phyloP scores from a whole-genome alignment of 2,113 vertebrate species.

The Mormyrus iriodes region DNA sequence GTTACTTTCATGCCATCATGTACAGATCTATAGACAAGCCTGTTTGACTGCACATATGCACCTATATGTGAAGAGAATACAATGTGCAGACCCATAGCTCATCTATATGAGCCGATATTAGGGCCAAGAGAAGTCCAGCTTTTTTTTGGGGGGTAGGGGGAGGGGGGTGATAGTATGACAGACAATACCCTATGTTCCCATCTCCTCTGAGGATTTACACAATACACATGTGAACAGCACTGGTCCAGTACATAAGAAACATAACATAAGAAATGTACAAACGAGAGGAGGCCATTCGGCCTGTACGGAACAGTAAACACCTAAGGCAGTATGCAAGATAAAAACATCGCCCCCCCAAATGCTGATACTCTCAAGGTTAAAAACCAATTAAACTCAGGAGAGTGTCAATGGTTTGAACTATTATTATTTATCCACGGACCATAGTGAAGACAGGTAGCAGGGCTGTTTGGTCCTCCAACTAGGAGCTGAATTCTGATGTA shows the following conservation, averaged over 20 bases:
- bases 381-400: constrained; percentile 13
- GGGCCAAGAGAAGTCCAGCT: background rate
- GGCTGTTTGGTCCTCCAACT: constrained; percentile 2
- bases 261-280: too few relatives aligned
- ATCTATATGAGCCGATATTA: background rate
- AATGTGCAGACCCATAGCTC: background rate
- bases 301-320: too few relatives aligned
- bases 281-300: too few relatives aligned
- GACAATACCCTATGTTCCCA: background rate
- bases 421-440: constrained; percentile 7
- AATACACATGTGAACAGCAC: background rate
- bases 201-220: background rate
- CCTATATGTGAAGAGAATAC: background rate
- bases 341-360: background rate
- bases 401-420: constrained; percentile 1
- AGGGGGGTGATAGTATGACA: background rate
- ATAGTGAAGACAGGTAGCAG: background rate
- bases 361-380: background rate
- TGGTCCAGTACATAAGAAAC: too few relatives aligned
- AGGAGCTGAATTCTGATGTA: constrained; percentile 5
- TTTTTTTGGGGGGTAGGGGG: background rate
- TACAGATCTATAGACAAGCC: background rate
- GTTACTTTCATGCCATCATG: background rate
- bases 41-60: background rate
- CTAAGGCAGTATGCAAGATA: background rate